Base-by-base conservation (phyloP, 2,888 invertebrate genomes). In the Eueremaeus valkanovi region DNA sequence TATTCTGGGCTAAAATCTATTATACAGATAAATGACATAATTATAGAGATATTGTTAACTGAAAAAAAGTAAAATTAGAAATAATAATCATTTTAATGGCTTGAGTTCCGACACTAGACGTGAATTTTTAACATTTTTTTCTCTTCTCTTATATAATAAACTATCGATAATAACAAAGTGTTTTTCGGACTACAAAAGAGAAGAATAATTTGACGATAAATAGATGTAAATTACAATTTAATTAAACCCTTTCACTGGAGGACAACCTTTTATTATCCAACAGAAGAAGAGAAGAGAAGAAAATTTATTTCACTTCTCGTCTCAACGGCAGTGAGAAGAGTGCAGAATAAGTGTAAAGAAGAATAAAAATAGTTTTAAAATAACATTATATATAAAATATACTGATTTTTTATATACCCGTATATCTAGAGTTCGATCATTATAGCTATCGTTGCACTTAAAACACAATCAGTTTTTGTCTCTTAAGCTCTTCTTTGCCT, bases 161-260 rank as follows among this genome's bases (percentile, higher is more conserved):
- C 21, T 27, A 58, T 58, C 58, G 58, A 58, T 58, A 58, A 58
- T 58, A 58, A 58, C 16, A 31, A 27, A 29, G 31, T 49, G n/a
- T 49, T 49, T 40, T 40, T 49, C 49, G 42, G 40, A 40, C 8
- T 40, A 6, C 11, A 6, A 11, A 40, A n/a, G 3, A 27, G 55
- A 55, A 49, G 49, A 49, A 21, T 9, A n/a, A 27, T 55, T 11
- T 3, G 24, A 24, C 16, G 29, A 58, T 58, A 58, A 58, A 31
- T 58, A 58, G 58, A 58, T 58, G 58, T 31, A 58, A 58, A 58
- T 58, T 58, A 58, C 29, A 16, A 58, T 58, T 58, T 58, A 58
- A 58, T 58, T 58, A 58, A 58, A 58, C 58, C 58, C 58, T 58
- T 58, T 58, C 27, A 29, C 29, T 3, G 18, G 31, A 58, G 58